A percentile compares a stretch with the other conserved stretches of the same genome.
Evolutionary conservation across 2,113 vertebrate genomes (phyloP).

Genomic region (Emberiza fucata): DNA sequence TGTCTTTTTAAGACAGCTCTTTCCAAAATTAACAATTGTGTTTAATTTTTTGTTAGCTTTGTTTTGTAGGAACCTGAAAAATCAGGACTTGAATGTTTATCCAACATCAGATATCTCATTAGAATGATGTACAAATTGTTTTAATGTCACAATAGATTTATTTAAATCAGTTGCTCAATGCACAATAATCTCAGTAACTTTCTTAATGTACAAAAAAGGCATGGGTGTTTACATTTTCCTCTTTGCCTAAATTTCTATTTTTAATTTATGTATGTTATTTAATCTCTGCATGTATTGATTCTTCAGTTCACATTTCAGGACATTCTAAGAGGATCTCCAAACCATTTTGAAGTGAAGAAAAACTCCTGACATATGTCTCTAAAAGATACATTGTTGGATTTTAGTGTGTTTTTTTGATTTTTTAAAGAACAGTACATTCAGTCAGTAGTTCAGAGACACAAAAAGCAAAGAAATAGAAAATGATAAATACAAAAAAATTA

Average conservation of each 20-base stretch:
- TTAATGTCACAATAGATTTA: neutral
- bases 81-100: neutral
- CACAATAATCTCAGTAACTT: neutral
- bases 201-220: neutral
- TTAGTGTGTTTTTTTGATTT: neutral
- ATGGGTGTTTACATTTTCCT: neutral
- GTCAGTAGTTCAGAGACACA: neutral
- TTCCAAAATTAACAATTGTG: neutral
- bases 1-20: neutral
- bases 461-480: neutral
- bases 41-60: neutral
- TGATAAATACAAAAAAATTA: neutral
- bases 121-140: neutral
- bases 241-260: neutral
- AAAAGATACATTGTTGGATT: neutral
- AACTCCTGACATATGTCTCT: neutral
- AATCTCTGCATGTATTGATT: neutral
- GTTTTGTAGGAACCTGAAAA: neutral
- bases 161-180: neutral
- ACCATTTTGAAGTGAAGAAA: neutral
- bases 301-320: neutral
- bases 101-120: neutral
- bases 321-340: neutral
- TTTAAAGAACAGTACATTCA: neutral
- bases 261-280: neutral